Conservation (phyloP, 2,888 invertebrate genomes). For the Halocaridina rubra region DNA sequence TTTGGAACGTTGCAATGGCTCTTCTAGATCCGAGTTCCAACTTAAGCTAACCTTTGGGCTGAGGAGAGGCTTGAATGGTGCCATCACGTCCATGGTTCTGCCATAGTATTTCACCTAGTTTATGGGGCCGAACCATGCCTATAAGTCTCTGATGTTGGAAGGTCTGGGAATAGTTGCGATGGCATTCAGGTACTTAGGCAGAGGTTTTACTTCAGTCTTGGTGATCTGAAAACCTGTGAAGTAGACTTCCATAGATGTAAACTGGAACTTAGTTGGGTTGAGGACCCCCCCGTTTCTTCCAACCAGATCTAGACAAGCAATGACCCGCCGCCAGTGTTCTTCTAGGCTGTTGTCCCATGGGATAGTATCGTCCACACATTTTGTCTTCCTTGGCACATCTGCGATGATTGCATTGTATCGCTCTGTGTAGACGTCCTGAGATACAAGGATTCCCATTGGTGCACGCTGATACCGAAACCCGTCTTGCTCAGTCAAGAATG, state of each 20-base stretch:
- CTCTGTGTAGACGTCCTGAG: too few species aligned
- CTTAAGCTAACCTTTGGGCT: conserved; percentile 5
- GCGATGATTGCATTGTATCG: too few species aligned
- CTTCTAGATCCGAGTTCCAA: background rate
- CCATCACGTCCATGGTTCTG: conserved; percentile 18
- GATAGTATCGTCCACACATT: too few species aligned
- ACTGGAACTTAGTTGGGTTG: too few species aligned
- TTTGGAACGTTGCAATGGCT: conserved; percentile 15
- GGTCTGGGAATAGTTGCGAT: background rate
- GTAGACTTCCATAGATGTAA: background rate
- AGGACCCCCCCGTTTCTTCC: background rate
- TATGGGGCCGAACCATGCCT: conserved; percentile 16
- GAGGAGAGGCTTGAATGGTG: too few species aligned
- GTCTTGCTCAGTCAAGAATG: too few species aligned
- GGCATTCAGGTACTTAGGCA: too few species aligned
- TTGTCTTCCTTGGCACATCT: too few species aligned
- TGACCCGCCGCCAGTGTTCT: too few species aligned
- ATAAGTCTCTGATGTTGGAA: background rate
- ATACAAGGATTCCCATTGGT: background rate
- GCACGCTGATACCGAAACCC: background rate
- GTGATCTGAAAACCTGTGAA: conserved; percentile 15
- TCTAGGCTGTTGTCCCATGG: too few species aligned
- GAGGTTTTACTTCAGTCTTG: too few species aligned
- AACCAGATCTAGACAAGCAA: too few species aligned
- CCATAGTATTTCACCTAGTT: conserved; percentile 28